Base-by-base conservation (phyloP, 2,888 invertebrate genomes). In the Psococerastis gibbosa region DNA sequence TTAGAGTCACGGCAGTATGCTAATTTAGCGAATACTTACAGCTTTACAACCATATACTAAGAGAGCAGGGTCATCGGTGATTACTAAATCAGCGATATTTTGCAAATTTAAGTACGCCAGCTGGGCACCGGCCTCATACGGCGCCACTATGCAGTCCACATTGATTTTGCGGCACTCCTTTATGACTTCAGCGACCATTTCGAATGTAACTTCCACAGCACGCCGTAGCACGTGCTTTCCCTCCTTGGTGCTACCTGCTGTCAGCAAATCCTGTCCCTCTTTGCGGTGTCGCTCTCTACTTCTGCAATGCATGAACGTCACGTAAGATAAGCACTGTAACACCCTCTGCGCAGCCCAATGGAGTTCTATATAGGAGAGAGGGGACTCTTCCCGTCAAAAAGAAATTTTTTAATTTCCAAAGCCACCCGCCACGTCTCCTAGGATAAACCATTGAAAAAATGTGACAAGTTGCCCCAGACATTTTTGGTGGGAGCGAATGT, bases 31-130 rank as follows among this genome's bases (percentile, higher is more conserved):
- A 43, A 13, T 38, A 47, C 51, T 51, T 59, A 89, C 88, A 69
- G 80, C 85, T 46, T 75, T 75, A 57, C 95, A 97, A 2, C 97
- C 98, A 68, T 95, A 99, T n/a, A 94, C 63, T 42, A 92, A 72
- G 31, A 99, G 68, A 67, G 99, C 98, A 0, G 97, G 97, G 59
- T 99, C 98, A 64, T 99, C 97, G 1, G 97, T 97, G 42, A 99
- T 83, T 32, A 97, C 75, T 46, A 91, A 62, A 54, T 98, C 82
- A 1, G 82, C 95, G 45, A 92, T 70, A 43, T 82, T 81, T 47
- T 68, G 70, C 31, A 76, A 70, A 59, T 78, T 84, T 13, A 99
- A 68, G 64, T 81, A 97, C 0, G 95, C 94, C 52, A 99, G 66
- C 61, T 99, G 97, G 1, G 98, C 84, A 60, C 99, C 98, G 0